Evolutionary conservation across 2,797 vertebrate genomes (phyloP).

Genomic region (Allobates femoralis): DNA sequence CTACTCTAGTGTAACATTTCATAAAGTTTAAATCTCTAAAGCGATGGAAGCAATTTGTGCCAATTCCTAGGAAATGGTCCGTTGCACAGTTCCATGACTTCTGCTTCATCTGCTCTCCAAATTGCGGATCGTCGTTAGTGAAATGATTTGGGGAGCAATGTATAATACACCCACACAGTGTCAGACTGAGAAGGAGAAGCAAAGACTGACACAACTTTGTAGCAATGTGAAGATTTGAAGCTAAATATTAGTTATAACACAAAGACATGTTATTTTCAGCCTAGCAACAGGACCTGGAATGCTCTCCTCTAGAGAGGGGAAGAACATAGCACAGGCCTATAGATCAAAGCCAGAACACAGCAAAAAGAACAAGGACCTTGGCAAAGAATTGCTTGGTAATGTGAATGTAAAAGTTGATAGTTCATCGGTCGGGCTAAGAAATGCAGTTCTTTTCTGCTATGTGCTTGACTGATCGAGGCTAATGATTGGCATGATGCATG

Average conservation of each 20-base stretch:
- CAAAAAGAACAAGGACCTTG: too few relatives aligned
- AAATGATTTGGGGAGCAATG: slow-evolving; percentile 26
- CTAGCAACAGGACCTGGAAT: slow-evolving; percentile 2
- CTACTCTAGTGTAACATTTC: too few relatives aligned
- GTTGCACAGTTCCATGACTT: neutral
- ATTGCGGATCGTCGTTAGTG: neutral
- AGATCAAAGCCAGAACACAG: neutral
- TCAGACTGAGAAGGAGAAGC: slow-evolving; percentile 17
- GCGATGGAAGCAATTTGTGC: neutral
- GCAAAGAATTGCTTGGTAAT: neutral
- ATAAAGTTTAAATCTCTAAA: neutral
- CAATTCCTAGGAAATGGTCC: neutral
- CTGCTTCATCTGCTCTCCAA: neutral
- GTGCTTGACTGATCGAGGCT: neutral
- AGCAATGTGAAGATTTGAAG: slow-evolving; percentile 22
- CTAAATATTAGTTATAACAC: slow-evolving; percentile 22
- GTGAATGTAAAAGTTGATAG: neutral
- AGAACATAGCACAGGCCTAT: neutral
- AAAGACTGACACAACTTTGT: slow-evolving; percentile 27
- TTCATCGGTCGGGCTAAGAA: too few relatives aligned
- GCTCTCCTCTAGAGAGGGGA: neutral
- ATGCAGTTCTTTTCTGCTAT: neutral
- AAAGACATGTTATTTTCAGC: slow-evolving; percentile 29
- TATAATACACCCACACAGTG: slow-evolving; percentile 29
- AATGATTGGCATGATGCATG: neutral